These are phyloP conservation scores for Eueremaeus valkanovi DNA, from an alignment of 2,888 invertebrate species.

Conservation along the genomic window DNA sequence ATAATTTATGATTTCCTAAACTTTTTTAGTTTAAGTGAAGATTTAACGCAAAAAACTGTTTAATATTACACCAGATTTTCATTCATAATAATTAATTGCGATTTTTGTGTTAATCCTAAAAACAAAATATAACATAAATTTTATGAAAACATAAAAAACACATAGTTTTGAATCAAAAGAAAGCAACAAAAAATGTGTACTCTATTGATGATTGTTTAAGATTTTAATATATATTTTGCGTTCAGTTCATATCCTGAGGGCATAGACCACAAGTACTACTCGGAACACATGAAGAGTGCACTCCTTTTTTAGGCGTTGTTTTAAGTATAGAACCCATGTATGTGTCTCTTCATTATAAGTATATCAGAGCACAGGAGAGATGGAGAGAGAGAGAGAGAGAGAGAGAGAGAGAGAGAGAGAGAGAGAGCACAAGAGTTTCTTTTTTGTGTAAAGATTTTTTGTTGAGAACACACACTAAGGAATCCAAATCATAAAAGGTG, in stretches of 20 bases:
- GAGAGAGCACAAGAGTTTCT: not conserved
- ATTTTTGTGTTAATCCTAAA: no score
- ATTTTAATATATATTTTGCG: not conserved
- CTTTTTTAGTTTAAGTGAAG: no score
- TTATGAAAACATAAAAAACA: not conserved
- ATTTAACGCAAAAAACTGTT: no score
- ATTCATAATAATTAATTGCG: no score
- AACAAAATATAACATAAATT: no score
- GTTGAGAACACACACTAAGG: not conserved
- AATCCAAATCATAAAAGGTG: slow-evolving; percentile 20
- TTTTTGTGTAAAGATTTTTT: not conserved
- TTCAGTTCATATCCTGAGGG: not conserved
- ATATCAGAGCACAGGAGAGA: not conserved
- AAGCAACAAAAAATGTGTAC: not conserved
- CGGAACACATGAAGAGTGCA: slow-evolving; percentile 16
- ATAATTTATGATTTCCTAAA: no score
- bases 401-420: no score
- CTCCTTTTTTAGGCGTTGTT: slow-evolving; percentile 23
- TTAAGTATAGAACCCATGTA: not conserved
- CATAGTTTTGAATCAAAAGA: not conserved
- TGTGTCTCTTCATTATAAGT: not conserved
- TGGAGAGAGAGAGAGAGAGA: no score
- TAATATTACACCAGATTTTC: no score
- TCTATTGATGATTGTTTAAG: not conserved
- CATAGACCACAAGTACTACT: not conserved